A percentile compares a stretch with the other conserved stretches of the same genome.
Evolutionary conservation across 2,113 vertebrate genomes (phyloP).

Genomic region (Hippopotamus amphibius): DNA sequence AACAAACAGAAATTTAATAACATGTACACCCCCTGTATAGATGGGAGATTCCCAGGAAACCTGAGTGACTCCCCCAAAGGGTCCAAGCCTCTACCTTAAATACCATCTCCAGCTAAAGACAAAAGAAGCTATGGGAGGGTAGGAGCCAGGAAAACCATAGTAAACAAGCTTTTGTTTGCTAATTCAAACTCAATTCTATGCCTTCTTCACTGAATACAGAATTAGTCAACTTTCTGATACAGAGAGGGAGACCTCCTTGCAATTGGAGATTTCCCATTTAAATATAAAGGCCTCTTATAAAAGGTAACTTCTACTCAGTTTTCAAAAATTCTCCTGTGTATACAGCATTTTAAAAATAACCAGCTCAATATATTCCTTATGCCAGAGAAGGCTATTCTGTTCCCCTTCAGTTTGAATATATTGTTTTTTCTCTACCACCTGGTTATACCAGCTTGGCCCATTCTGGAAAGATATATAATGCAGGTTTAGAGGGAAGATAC

Average conservation of each 20-base stretch:
- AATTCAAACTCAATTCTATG: too few species aligned
- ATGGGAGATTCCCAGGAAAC: neutral
- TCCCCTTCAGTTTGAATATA: neutral
- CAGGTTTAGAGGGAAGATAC: neutral
- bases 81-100: neutral
- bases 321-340: neutral
- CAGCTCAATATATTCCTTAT: neutral
- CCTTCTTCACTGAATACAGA: neutral
- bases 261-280: neutral
- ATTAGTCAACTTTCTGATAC: neutral
- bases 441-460: neutral
- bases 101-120: neutral
- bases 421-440: neutral
- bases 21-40: neutral
- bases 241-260: neutral
- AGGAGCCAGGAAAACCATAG: too few species aligned
- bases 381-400: neutral
- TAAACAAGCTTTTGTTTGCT: too few species aligned
- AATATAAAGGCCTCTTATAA: neutral
- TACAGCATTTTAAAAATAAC: neutral
- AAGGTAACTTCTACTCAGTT: neutral
- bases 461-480: neutral
- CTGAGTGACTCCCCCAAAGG: neutral
- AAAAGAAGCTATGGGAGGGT: neutral
- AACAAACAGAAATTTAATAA: neutral